Conservation (phyloP, 2,888 invertebrate species). For the Aphodius sticticus region DNA sequence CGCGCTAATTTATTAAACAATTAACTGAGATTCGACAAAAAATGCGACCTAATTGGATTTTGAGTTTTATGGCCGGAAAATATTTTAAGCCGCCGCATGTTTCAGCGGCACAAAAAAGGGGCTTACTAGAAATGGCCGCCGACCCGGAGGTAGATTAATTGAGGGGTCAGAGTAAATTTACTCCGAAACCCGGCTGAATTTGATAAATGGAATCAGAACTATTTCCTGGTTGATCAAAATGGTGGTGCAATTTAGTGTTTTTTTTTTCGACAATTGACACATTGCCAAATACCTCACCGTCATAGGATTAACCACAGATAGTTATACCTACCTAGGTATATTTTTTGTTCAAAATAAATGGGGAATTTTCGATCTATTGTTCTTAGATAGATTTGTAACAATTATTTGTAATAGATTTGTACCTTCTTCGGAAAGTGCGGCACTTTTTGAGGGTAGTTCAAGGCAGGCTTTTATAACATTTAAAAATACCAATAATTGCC, state of each 20-base stretch:
- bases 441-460: too few relatives aligned
- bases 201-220: not conserved
- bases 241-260: not conserved
- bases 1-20: slow-evolving; percentile 25
- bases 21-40: slow-evolving; percentile 21
- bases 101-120: slow-evolving; percentile 5
- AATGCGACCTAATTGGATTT: slow-evolving; percentile 23
- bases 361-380: too few relatives aligned
- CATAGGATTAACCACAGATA: too few relatives aligned
- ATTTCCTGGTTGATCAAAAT: not conserved
- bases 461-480: too few relatives aligned
- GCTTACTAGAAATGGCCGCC: not conserved
- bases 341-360: too few relatives aligned
- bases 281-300: not conserved
- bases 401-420: too few relatives aligned
- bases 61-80: slow-evolving; percentile 21
- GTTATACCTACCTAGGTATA: too few relatives aligned
- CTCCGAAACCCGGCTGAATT: slow-evolving; percentile 5
- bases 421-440: too few relatives aligned
- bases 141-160: slow-evolving; percentile 12
- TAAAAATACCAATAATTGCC: too few relatives aligned
- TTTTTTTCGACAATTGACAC: not conserved
- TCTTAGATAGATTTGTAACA: too few relatives aligned
- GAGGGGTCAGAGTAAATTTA: slow-evolving; percentile 7
- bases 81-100: slow-evolving; percentile 17